phyloP scores from a whole-genome alignment of 2,797 vertebrate genomes.

The Onychomys torridus region DNA sequence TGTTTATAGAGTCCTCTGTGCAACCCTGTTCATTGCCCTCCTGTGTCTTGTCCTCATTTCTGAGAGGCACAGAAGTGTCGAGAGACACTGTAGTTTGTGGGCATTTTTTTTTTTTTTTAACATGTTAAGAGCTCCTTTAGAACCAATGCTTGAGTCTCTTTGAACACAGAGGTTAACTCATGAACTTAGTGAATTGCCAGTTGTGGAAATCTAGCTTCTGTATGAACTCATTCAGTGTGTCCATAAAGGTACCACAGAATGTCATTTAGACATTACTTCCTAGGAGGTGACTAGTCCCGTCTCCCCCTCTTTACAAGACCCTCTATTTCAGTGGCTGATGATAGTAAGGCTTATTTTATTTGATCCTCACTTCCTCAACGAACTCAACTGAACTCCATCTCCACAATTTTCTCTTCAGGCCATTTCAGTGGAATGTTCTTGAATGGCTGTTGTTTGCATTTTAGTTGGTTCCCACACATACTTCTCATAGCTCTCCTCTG shows the following conservation, averaged over 20 bases:
- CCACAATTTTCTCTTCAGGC: neutral
- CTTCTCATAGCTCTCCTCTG: slow-evolving; percentile 47
- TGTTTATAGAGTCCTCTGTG: neutral
- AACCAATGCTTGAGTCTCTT: neutral
- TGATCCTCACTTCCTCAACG: neutral
- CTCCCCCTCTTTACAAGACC: neutral
- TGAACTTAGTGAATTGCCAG: neutral
- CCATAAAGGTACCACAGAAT: neutral
- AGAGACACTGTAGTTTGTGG: neutral
- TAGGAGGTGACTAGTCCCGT: neutral
- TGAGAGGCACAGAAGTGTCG: neutral
- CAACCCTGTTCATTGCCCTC: neutral
- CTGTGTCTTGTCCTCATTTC: neutral
- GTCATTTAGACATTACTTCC: neutral
- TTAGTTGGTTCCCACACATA: slow-evolving; percentile 5
- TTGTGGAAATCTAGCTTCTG: neutral
- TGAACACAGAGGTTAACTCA: neutral
- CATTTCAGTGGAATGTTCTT: neutral
- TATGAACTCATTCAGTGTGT: neutral
- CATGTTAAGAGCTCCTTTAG: slow-evolving; percentile 23
- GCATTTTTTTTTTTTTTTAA: slow-evolving; percentile 2
- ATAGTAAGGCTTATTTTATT: neutral
- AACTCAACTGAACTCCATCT: neutral
- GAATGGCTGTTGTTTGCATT: neutral
- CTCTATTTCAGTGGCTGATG: neutral